These are phyloP conservation scores for Tinamus guttatus DNA, from an alignment of 2,113 vertebrate genomes.

Conservation along the genomic window DNA sequence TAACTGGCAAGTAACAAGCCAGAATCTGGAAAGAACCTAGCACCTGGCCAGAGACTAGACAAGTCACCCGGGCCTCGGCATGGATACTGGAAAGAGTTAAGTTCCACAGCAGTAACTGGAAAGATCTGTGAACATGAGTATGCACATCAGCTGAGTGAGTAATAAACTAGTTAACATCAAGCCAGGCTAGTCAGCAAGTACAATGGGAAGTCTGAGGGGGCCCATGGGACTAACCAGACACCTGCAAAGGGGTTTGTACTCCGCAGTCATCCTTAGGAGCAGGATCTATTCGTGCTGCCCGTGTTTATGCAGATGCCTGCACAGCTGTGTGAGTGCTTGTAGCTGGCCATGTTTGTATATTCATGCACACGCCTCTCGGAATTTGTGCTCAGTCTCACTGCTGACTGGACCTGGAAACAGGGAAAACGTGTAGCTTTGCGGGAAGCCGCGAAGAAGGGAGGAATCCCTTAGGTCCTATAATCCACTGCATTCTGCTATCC, in stretches of 20 bases:
- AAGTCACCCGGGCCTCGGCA: neutral
- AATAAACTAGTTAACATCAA: neutral
- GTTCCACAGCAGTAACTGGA: neutral
- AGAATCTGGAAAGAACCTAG: neutral
- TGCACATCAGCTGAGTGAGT: neutral
- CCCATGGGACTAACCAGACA: fast-evolving
- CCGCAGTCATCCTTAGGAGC: neutral
- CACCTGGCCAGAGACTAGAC: neutral
- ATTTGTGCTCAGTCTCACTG: neutral
- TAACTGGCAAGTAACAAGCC: neutral
- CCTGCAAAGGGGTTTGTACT: neutral
- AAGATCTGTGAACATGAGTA: neutral
- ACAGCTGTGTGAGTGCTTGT: neutral
- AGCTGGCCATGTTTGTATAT: neutral
- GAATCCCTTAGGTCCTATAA: neutral
- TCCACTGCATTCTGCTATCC: neutral
- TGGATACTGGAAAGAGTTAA: neutral
- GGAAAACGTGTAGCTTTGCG: neutral
- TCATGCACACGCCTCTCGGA: neutral
- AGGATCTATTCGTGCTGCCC: neutral
- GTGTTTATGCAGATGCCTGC: neutral
- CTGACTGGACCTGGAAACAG: neutral
- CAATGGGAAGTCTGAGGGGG: neutral
- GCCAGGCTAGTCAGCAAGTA: neutral
- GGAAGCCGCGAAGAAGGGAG: neutral